phyloP scores from a whole-genome alignment of 1,140 invertebrate genomes.

The Centruroides vittatus region DNA sequence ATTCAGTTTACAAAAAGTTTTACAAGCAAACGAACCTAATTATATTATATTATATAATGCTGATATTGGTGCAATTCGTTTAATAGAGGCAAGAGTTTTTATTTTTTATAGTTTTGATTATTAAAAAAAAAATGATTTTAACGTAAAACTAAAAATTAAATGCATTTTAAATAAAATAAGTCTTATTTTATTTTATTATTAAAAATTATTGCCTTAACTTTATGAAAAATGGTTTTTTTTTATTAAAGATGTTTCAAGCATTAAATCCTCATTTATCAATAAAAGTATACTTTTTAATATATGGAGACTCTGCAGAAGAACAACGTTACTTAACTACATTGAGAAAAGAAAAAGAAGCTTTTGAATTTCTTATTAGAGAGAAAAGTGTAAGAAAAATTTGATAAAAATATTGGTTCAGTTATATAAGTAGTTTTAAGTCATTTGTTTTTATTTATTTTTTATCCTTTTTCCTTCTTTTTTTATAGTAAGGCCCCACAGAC shows the following conservation, averaged over 20 bases:
- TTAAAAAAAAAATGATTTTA: no score
- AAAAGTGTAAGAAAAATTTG: conserved; percentile 36
- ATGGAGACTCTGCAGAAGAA: conserved; percentile 72
- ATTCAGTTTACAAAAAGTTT: conserved; percentile 2
- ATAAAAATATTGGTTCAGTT: no score
- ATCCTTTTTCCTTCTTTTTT: no score
- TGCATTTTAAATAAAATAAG: no score
- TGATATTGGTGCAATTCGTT: conserved; percentile 67
- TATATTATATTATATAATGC: conserved; percentile 83
- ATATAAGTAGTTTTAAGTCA: no score
- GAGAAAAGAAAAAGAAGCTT: conserved; percentile 81
- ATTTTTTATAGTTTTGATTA: no score
- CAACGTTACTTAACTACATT: conserved; percentile 84
- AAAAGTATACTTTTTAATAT: conserved; percentile 20
- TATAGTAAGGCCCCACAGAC: no score
- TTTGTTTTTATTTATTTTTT: no score
- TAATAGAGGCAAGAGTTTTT: conserved; percentile 46
- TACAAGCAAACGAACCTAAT: conserved; percentile 36
- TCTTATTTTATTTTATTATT: no score
- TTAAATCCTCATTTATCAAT: conserved; percentile 12
- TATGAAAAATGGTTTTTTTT: neutral
- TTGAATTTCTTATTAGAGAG: conserved; percentile 77
- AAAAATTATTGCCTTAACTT: no score
- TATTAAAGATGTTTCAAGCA: neutral
- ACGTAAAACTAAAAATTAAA: no score